phyloP scores from a whole-genome alignment of 2,888 invertebrate genomes.

The Cosmia trapezina region DNA sequence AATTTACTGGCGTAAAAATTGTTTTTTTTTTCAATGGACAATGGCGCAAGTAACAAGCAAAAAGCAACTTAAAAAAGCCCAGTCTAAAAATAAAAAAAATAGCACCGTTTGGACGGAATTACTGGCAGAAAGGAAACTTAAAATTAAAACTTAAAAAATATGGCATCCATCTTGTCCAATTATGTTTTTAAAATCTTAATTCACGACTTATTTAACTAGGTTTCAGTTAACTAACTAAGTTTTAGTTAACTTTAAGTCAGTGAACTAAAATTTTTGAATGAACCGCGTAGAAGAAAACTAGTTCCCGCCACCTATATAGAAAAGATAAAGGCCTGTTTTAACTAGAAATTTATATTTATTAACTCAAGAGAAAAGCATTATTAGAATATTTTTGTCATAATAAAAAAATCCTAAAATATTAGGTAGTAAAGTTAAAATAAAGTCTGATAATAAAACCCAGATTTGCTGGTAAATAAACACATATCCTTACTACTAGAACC shows the following conservation, averaged over 20 bases:
- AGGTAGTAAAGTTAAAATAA: background rate
- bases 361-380: conserved; percentile 1
- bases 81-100: conserved; percentile 75
- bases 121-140: conserved; percentile 73
- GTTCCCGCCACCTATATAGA: conserved; percentile 80
- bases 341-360: conserved; percentile 46
- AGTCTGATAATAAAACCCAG: background rate
- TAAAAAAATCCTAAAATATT: conserved; percentile 20
- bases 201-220: conserved; percentile 25
- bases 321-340: conserved; percentile 66
- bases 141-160: conserved; percentile 81
- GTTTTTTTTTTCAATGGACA: conserved; percentile 49
- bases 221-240: conserved; percentile 19
- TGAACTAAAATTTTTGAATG: conserved; percentile 47
- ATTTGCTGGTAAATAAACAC: background rate
- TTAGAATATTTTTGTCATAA: conserved; percentile 13
- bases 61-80: conserved; percentile 72
- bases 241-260: conserved; percentile 17
- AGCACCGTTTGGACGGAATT: conserved; percentile 87
- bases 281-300: conserved; percentile 63
- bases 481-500: background rate
- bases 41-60: conserved; percentile 56
- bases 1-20: background rate
- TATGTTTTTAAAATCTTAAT: conserved; percentile 42
- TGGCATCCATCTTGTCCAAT: conserved; percentile 82